A percentile compares a stretch with the other conserved stretches of the same genome.
phyloP scores from a whole-genome alignment of 1,140 invertebrate genomes.

The Delia radicum region DNA sequence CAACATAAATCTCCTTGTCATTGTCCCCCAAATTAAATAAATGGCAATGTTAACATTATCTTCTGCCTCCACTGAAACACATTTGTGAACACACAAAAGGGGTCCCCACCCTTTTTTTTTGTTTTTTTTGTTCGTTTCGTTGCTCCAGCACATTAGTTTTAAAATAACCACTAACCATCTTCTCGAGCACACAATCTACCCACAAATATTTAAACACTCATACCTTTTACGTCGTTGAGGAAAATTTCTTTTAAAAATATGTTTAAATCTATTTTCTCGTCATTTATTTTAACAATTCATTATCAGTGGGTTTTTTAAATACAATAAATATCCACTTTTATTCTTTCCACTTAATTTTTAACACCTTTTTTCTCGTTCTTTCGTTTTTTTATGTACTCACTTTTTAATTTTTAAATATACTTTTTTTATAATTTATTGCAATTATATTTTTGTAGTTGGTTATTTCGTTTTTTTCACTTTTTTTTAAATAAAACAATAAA shows the following conservation, averaged over 20 bases:
- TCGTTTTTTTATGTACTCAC: not conserved
- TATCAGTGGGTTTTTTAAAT: not conserved
- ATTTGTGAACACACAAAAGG: not conserved
- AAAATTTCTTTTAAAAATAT: too few species aligned
- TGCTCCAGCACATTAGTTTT: not conserved
- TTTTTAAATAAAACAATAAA: not conserved
- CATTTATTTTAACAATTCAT: not conserved
- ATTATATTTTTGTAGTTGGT: not conserved
- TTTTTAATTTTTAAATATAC: not conserved
- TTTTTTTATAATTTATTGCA: not conserved
- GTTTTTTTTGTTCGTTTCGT: too few species aligned
- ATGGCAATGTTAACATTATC: too few species aligned
- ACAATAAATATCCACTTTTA: not conserved
- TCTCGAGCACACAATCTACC: too few species aligned
- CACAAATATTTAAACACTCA: too few species aligned
- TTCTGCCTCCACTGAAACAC: not conserved
- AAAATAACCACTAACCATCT: not conserved
- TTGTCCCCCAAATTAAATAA: not conserved
- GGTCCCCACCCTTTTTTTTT: conserved; percentile 18
- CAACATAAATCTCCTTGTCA: not conserved
- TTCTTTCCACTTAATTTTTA: not conserved
- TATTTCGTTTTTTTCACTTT: not conserved
- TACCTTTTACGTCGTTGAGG: not conserved
- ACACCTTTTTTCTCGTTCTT: not conserved
- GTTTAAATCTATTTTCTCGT: too few species aligned